Percentiles rank a stretch among this genome's conserved stretches.
phyloP scores from a whole-genome alignment of 2,888 invertebrate genomes.

The Phalangium opilio region DNA sequence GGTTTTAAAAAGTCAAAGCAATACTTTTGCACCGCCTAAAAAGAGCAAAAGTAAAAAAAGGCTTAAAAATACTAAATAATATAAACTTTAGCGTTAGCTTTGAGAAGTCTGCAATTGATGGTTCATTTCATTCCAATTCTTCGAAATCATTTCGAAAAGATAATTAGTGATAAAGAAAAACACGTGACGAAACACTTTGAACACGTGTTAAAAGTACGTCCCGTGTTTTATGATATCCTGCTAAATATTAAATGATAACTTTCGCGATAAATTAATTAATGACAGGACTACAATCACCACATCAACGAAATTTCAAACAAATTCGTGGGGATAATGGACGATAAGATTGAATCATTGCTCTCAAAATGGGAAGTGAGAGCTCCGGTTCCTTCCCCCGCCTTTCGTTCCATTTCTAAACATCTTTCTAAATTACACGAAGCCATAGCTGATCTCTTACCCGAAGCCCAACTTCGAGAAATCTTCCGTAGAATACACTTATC shows the following conservation, averaged over 20 bases:
- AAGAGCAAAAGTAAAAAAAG: neutral
- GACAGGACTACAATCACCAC: constrained; percentile 49
- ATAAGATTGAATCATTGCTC: constrained; percentile 63
- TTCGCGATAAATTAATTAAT: constrained; percentile 4
- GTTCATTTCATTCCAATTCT: constrained; percentile 40
- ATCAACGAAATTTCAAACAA: constrained; percentile 83
- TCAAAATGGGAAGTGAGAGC: constrained; percentile 81
- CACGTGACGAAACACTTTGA: constrained; percentile 34
- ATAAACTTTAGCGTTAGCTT: constrained; percentile 25
- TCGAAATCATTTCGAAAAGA: constrained; percentile 30
- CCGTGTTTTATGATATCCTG: neutral
- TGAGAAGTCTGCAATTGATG: constrained; percentile 37
- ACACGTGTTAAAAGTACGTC: constrained; percentile 19
- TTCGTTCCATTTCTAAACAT: constrained; percentile 44
- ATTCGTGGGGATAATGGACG: constrained; percentile 74
- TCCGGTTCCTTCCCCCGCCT: constrained; percentile 71
- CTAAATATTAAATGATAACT: constrained; percentile 3
- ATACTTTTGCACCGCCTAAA: neutral
- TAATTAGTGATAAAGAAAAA: constrained; percentile 28
- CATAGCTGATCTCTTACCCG: constrained; percentile 64
- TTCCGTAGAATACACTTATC: constrained; percentile 63
- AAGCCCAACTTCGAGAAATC: constrained; percentile 47
- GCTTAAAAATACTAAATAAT: too few species aligned
- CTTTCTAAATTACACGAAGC: constrained; percentile 82
- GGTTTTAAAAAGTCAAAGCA: neutral